These are phyloP conservation scores for Anneissia japonica DNA, from an alignment of 35 echinoderm and acorn worm species.

Conservation along the genomic window DNA sequence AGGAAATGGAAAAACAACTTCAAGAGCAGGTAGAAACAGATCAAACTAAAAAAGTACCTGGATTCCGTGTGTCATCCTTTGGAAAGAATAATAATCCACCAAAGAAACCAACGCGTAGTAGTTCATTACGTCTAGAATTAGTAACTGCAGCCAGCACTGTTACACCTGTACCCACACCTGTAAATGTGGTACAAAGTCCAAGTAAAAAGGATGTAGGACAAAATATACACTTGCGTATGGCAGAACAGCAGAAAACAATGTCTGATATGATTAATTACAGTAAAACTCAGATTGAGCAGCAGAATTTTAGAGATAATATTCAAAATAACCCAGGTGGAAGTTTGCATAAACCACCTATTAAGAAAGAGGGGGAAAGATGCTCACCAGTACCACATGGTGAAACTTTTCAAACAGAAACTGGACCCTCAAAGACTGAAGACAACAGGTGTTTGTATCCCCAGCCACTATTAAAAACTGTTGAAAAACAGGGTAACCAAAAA, in stretches of 20 bases:
- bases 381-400: not conserved
- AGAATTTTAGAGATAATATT: not conserved
- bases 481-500: not conserved
- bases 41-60: conserved; percentile 11
- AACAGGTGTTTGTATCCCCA: too few species aligned
- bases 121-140: not conserved
- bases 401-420: not conserved
- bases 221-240: not conserved
- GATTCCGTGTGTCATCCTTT: conserved; percentile 15
- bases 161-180: not conserved
- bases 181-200: not conserved
- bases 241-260: not conserved
- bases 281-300: too few species aligned
- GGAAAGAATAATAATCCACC: not conserved
- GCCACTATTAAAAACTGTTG: not conserved
- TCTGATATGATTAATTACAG: too few species aligned
- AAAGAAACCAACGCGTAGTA: not conserved
- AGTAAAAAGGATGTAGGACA: not conserved
- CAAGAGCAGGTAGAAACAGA: not conserved
- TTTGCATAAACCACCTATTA: not conserved
- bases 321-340: not conserved
- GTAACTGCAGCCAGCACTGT: not conserved
- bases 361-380: not conserved
- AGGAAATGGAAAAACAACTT: not conserved
- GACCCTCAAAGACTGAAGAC: not conserved